Evolutionary conservation across 2,888 invertebrate species (phyloP).

Genomic region (Drosophila helvetica): DNA sequence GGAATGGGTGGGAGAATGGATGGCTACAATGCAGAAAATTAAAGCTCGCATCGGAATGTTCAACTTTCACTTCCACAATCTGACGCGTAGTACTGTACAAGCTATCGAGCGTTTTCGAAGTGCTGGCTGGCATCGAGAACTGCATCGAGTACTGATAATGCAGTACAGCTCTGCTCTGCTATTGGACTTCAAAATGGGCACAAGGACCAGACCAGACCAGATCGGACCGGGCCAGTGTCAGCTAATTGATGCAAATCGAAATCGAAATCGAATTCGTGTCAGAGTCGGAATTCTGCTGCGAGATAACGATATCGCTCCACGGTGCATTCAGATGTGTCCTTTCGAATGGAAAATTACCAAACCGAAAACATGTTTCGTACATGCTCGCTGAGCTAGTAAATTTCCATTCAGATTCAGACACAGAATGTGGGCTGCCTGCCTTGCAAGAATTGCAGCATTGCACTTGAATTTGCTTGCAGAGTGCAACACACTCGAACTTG

Average conservation of each 20-base stretch:
- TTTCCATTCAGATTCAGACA: constrained; percentile 58
- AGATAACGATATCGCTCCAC: constrained; percentile 47
- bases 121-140: neutral
- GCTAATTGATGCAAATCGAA: constrained; percentile 45
- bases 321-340: constrained; percentile 36
- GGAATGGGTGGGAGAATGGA: neutral
- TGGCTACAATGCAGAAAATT: neutral
- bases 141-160: constrained; percentile 28
- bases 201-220: constrained; percentile 50
- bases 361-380: constrained; percentile 58
- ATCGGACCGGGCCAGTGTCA: constrained; percentile 28
- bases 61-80: constrained; percentile 23
- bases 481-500: neutral
- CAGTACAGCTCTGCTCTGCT: constrained; percentile 19
- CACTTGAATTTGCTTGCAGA: constrained; percentile 66
- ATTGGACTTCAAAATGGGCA: constrained; percentile 37
- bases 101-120: neutral
- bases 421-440: constrained; percentile 12
- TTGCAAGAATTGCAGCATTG: constrained; percentile 60
- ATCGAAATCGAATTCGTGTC: constrained; percentile 55
- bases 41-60: neutral
- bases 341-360: constrained; percentile 66
- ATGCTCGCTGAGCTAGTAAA: constrained; percentile 33
- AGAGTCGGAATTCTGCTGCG: constrained; percentile 51
- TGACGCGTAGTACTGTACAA: neutral